These are phyloP conservation scores for Seriola quinqueradiata DNA, from an alignment of 2,113 vertebrate genomes.

Conservation along the genomic window DNA sequence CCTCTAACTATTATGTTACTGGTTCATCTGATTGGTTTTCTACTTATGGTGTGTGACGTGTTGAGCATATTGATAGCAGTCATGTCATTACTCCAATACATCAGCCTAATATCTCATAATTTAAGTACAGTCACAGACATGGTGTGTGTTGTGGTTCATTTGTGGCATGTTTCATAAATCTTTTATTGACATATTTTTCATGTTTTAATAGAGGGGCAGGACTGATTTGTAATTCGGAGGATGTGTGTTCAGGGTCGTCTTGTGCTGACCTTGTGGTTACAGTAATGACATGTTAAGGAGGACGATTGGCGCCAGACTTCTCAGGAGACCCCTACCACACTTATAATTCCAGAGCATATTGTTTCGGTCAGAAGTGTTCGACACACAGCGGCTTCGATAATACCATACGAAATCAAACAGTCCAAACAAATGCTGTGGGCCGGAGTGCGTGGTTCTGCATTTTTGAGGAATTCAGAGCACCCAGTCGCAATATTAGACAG, in stretches of 20 bases:
- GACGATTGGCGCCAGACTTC: slow-evolving; percentile 74
- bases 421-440: slow-evolving; percentile 39
- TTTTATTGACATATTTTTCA: slow-evolving; percentile 42
- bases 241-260: slow-evolving; percentile 31
- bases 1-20: too few relatives aligned
- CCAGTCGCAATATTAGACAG: slow-evolving; percentile 46
- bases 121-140: not conserved
- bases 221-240: slow-evolving; percentile 33
- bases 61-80: not conserved
- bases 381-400: slow-evolving; percentile 34
- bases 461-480: slow-evolving; percentile 51
- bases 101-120: not conserved
- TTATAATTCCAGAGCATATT: slow-evolving; percentile 65
- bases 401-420: slow-evolving; percentile 36
- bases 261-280: slow-evolving; percentile 68
- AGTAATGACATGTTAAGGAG: slow-evolving; percentile 78
- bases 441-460: slow-evolving; percentile 43
- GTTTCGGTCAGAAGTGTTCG: slow-evolving; percentile 59
- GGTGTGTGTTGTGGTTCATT: slow-evolving; percentile 38
- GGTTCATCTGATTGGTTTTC: not conserved
- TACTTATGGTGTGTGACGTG: not conserved
- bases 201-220: slow-evolving; percentile 33
- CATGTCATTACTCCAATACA: slow-evolving; percentile 17
- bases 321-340: slow-evolving; percentile 59
- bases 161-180: slow-evolving; percentile 42